Percentiles rank a stretch among this genome's conserved stretches.
Conservation (phyloP, 1,140 invertebrate species). For the Papilio dardanus region DNA sequence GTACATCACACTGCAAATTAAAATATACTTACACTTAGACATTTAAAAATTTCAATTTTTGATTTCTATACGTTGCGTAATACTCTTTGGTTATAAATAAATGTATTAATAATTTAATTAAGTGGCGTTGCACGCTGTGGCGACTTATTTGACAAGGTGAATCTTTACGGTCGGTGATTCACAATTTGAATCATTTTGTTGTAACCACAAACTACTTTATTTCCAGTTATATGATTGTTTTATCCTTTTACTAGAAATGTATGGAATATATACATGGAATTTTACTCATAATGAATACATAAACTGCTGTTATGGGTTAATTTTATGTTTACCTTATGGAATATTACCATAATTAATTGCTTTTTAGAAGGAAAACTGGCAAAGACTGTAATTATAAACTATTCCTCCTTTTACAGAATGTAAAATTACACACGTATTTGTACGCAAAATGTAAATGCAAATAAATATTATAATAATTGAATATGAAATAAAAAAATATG, state of each 20-base stretch:
- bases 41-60: too few species aligned
- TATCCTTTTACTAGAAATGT: background rate
- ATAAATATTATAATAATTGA: background rate
- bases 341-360: background rate
- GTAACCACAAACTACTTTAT: background rate
- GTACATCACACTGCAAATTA: conserved; percentile 91
- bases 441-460: background rate
- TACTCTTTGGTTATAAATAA: too few species aligned
- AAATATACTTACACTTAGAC: conserved; percentile 32
- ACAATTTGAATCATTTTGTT: too few species aligned
- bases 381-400: background rate
- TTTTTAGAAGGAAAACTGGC: background rate
- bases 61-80: too few species aligned
- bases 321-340: background rate
- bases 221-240: background rate
- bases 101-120: background rate
- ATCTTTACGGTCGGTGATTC: background rate
- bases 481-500: background rate
- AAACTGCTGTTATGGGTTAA: background rate
- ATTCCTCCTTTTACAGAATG: too few species aligned
- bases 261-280: too few species aligned
- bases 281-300: background rate
- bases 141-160: background rate
- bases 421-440: background rate
- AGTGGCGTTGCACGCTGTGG: background rate